A percentile compares a stretch with the other conserved stretches of the same genome.
Evolutionary conservation across 92 coral and sea anemone species (phyloP).

Genomic region (Epizoanthus fatuus): DNA sequence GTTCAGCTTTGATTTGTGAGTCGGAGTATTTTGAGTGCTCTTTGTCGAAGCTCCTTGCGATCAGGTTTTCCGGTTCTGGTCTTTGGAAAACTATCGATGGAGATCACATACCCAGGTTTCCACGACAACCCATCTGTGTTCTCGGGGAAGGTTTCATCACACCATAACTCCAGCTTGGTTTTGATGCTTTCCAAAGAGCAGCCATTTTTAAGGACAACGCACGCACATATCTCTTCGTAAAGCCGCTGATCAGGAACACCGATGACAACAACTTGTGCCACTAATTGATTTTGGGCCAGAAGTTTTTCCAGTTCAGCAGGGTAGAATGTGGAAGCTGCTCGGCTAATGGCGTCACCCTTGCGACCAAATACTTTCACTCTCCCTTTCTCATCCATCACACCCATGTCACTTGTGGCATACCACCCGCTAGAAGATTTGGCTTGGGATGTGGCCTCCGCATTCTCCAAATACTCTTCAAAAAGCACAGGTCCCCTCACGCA

Average conservation of each 20-base stretch:
- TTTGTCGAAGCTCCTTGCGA: background rate
- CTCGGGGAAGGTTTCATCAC: background rate
- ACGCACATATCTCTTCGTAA: constrained; percentile 1
- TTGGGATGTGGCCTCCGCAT: background rate
- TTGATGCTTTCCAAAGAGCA: background rate
- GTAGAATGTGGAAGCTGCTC: background rate
- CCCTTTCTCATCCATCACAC: background rate
- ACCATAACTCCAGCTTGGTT: constrained; percentile 2
- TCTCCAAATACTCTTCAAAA: background rate
- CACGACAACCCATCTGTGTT: constrained; percentile 16
- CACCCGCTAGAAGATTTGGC: background rate
- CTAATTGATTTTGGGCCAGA: background rate
- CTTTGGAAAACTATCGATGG: background rate
- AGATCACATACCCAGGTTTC: background rate
- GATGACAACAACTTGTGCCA: background rate
- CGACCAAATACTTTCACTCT: constrained; percentile 4
- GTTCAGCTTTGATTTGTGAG: too few species aligned
- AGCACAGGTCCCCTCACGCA: background rate
- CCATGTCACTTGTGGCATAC: constrained; percentile 3
- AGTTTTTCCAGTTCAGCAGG: background rate
- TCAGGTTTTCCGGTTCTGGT: constrained; percentile 13
- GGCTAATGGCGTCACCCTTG: background rate
- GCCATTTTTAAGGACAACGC: background rate
- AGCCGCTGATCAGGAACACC: constrained; percentile 17
- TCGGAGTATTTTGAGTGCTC: background rate